A percentile compares a stretch with the other conserved stretches of the same genome.
These are phyloP conservation scores for Apeira syringaria DNA, from an alignment of 2,888 invertebrate genomes.

Conservation along the genomic window DNA sequence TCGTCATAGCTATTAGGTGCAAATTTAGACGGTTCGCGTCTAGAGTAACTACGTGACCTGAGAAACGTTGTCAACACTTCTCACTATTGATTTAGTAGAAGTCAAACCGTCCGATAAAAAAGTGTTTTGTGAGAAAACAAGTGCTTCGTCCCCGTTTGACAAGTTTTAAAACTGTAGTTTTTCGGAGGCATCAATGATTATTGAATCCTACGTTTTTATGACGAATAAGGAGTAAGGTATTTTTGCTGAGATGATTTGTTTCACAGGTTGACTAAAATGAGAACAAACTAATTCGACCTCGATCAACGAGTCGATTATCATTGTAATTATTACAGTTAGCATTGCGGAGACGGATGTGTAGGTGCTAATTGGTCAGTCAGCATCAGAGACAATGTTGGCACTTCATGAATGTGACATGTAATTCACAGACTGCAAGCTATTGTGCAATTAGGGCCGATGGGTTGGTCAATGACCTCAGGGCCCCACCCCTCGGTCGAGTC, in stretches of 20 bases:
- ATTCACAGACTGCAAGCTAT: slow-evolving; percentile 50
- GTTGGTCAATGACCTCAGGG: slow-evolving; percentile 52
- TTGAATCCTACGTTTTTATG: neutral
- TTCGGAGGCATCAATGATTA: too few relatives aligned
- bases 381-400: slow-evolving; percentile 31
- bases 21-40: neutral
- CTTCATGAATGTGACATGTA: slow-evolving; percentile 43
- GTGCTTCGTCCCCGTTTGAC: slow-evolving; percentile 12
- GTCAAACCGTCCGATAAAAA: slow-evolving; percentile 30
- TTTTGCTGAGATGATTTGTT: too few relatives aligned
- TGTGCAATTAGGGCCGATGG: slow-evolving; percentile 62
- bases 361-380: slow-evolving; percentile 37
- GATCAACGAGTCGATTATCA: slow-evolving; percentile 31
- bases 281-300: slow-evolving; percentile 22
- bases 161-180: slow-evolving; percentile 8
- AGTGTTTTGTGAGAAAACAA: slow-evolving; percentile 30
- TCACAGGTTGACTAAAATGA: too few relatives aligned
- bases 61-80: slow-evolving; percentile 40
- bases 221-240: too few relatives aligned
- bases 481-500: slow-evolving; percentile 47
- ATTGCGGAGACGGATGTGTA: slow-evolving; percentile 12
- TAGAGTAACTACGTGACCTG: slow-evolving; percentile 50
- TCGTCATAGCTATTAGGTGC: slow-evolving; percentile 13
- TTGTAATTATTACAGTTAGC: slow-evolving; percentile 32
- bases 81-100: slow-evolving; percentile 39